A percentile compares a stretch with the other conserved stretches of the same genome.
phyloP scores from a whole-genome alignment of 2,113 vertebrate species.

The Furnarius figulus region DNA sequence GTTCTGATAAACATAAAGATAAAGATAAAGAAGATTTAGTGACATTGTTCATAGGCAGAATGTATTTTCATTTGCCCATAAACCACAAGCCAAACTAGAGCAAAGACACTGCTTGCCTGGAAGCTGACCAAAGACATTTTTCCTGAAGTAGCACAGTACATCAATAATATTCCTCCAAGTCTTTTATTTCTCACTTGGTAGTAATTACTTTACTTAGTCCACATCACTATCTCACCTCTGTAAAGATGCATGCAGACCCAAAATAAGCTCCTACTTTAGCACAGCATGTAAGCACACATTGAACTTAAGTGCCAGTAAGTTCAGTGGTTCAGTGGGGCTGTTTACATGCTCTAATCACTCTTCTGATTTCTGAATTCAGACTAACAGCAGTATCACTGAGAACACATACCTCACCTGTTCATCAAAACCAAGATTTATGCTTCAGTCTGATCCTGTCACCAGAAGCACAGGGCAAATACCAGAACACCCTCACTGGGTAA shows the following conservation, averaged over 20 bases:
- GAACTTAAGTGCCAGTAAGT: background rate
- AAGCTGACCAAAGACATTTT: conserved; percentile 32
- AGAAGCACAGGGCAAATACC: background rate
- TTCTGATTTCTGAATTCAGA: background rate
- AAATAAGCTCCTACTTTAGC: background rate
- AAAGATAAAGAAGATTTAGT: background rate
- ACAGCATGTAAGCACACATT: background rate
- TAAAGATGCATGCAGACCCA: background rate
- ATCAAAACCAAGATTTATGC: background rate
- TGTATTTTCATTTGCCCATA: background rate
- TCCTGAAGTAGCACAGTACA: background rate
- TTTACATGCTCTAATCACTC: background rate
- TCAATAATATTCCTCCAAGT: conserved; percentile 22
- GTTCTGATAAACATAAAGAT: background rate
- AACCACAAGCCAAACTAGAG: background rate
- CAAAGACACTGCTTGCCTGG: background rate
- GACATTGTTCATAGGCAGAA: background rate
- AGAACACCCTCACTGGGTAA: background rate
- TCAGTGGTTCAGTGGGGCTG: background rate
- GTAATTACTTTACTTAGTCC: background rate
- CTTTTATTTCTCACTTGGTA: background rate
- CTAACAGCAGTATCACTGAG: background rate
- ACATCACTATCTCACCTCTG: background rate
- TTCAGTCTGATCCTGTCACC: background rate
- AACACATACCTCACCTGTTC: background rate